A percentile compares a stretch with the other conserved stretches of the same genome.
Evolutionary conservation across 2,888 invertebrate genomes (phyloP).

Genomic region (Clistopyga incitator): DNA sequence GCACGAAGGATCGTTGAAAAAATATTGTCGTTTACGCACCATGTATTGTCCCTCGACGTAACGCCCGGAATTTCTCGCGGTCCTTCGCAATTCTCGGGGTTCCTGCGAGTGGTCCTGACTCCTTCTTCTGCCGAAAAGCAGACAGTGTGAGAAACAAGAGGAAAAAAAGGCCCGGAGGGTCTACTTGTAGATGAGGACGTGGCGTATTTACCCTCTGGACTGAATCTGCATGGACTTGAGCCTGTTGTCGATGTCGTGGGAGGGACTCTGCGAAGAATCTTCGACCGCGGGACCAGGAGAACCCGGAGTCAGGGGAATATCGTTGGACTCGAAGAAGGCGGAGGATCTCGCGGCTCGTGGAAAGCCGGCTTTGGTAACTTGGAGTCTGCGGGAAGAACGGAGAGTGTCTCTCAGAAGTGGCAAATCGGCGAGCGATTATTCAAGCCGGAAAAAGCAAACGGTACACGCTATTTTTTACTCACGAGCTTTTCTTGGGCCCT

Average conservation of each 20-base stretch:
- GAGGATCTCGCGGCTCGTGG: conserved; percentile 75
- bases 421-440: not conserved
- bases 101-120: conserved; percentile 77
- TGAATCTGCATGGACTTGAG: conserved; percentile 81
- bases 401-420: conserved; percentile 46
- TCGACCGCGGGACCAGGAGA: conserved; percentile 78
- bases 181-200: not conserved
- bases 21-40: conserved; percentile 72
- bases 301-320: conserved; percentile 74
- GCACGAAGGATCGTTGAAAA: not conserved
- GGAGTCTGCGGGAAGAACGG: conserved; percentile 70
- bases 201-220: conserved; percentile 77
- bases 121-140: conserved; percentile 65
- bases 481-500: conserved; percentile 79
- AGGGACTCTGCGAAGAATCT: conserved; percentile 78
- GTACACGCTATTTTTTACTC: conserved; percentile 77
- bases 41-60: conserved; percentile 82
- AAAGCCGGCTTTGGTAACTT: conserved; percentile 75
- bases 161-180: not conserved
- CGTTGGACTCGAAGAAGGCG: conserved; percentile 76
- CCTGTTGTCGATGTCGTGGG: conserved; percentile 79
- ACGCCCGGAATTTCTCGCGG: conserved; percentile 81
- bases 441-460: not conserved
- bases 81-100: conserved; percentile 79
- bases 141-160: not conserved